These are phyloP conservation scores for Tetramorium parvispinum DNA, from an alignment of 1,140 invertebrate genomes.

Conservation along the genomic window DNA sequence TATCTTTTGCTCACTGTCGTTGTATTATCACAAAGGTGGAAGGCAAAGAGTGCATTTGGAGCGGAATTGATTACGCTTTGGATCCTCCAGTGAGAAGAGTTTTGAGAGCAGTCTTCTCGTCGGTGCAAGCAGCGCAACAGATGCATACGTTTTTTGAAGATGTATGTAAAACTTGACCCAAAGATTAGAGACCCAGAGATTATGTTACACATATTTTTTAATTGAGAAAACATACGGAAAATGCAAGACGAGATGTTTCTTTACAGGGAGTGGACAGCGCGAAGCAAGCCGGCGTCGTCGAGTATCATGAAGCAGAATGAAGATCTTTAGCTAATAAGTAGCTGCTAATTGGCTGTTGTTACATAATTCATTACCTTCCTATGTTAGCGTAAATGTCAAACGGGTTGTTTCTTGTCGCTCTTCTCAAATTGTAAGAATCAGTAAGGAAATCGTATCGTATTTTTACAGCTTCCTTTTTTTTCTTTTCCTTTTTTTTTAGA, in stretches of 20 bases:
- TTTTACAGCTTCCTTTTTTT: neutral
- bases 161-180: conserved; percentile 74
- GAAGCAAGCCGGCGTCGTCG: conserved; percentile 71
- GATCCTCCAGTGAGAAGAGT: conserved; percentile 81
- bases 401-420: conserved; percentile 21
- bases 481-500: conserved; percentile 1
- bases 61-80: conserved; percentile 84
- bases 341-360: conserved; percentile 30
- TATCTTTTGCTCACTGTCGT: neutral
- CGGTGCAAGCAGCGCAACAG: conserved; percentile 80
- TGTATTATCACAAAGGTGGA: conserved; percentile 72
- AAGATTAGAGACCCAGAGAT: neutral
- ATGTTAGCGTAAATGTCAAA: conserved; percentile 36
- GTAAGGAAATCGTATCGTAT: conserved; percentile 4
- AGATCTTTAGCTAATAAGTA: conserved; percentile 19
- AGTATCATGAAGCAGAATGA: conserved; percentile 65
- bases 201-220: neutral
- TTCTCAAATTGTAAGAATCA: conserved; percentile 20
- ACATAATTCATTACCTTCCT: conserved; percentile 43
- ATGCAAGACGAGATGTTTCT: conserved; percentile 29
- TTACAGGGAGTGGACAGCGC: conserved; percentile 75
- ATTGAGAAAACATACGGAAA: neutral
- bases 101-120: conserved; percentile 85
- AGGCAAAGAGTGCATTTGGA: conserved; percentile 85
- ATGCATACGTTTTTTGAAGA: conserved; percentile 83